A percentile compares a stretch with the other conserved stretches of the same genome.
phyloP scores from a whole-genome alignment of 2,888 invertebrate species.

The Tethea ocularis region DNA sequence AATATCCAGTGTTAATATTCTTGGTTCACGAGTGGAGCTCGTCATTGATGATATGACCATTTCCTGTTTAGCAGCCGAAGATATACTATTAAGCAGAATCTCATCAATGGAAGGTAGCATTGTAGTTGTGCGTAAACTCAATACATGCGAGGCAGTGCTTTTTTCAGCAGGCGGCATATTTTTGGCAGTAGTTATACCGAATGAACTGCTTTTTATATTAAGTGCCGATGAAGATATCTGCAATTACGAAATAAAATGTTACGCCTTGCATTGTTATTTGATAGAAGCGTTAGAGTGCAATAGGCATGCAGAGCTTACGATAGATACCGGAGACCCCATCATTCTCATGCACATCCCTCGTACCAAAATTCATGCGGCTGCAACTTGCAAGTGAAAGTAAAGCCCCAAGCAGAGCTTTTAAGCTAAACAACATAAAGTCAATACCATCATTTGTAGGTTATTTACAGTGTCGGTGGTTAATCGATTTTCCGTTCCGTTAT shows the following conservation, averaged over 20 bases:
- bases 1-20: slow-evolving; percentile 85
- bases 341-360: slow-evolving; percentile 42
- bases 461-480: slow-evolving; percentile 83
- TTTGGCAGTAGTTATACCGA: slow-evolving; percentile 76
- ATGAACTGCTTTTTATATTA: slow-evolving; percentile 80
- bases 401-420: slow-evolving; percentile 75
- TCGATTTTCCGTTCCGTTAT: slow-evolving; percentile 83
- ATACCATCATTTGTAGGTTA: slow-evolving; percentile 82
- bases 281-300: slow-evolving; percentile 59
- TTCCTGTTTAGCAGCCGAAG: slow-evolving; percentile 85
- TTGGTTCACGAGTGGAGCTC: slow-evolving; percentile 80
- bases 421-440: slow-evolving; percentile 80
- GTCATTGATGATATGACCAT: slow-evolving; percentile 81
- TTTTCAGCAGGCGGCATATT: slow-evolving; percentile 74
- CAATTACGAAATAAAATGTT: slow-evolving; percentile 80
- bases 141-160: slow-evolving; percentile 83
- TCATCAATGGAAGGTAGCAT: slow-evolving; percentile 85
- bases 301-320: slow-evolving; percentile 66
- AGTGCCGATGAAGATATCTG: slow-evolving; percentile 81
- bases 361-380: slow-evolving; percentile 41
- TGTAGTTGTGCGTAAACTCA: slow-evolving; percentile 82
- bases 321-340: slow-evolving; percentile 39
- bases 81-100: slow-evolving; percentile 85
- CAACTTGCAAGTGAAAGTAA: slow-evolving; percentile 44
- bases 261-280: slow-evolving; percentile 61